A percentile compares a stretch with the other conserved stretches of the same genome.
Evolutionary conservation across 2,888 invertebrate species (phyloP).

Genomic region (Thecocarcelia acutangulata): DNA sequence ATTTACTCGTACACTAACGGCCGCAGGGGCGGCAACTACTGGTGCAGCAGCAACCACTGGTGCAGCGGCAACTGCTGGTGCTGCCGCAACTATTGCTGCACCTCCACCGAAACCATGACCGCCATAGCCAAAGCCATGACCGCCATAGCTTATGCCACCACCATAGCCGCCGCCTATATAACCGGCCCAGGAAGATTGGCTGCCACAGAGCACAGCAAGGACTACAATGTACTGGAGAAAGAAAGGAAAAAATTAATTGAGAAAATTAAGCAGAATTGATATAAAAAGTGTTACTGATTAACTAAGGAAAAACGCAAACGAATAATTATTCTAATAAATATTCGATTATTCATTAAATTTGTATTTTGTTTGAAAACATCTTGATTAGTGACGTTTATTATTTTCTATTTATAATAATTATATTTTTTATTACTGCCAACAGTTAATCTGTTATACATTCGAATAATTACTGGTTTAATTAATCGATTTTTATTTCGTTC

Average conservation of each 20-base stretch:
- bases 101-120: constrained; percentile 66
- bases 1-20: neutral
- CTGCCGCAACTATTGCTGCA: constrained; percentile 71
- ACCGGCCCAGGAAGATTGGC: constrained; percentile 72
- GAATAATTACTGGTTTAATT: too few relatives aligned
- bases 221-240: constrained; percentile 72
- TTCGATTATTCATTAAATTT: too few relatives aligned
- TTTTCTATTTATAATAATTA: too few relatives aligned
- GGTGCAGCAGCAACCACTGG: constrained; percentile 72
- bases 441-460: too few relatives aligned
- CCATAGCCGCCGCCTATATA: constrained; percentile 69
- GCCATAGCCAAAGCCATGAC: constrained; percentile 58
- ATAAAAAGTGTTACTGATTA: too few relatives aligned
- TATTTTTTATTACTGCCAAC: too few relatives aligned
- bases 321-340: too few relatives aligned
- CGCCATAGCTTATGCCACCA: constrained; percentile 65
- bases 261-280: neutral
- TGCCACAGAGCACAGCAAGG: constrained; percentile 73
- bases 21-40: constrained; percentile 62
- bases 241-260: neutral
- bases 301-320: too few relatives aligned
- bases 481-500: too few relatives aligned
- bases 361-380: too few relatives aligned
- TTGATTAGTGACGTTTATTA: too few relatives aligned
- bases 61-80: constrained; percentile 73